A percentile compares a stretch with the other conserved stretches of the same genome.
Evolutionary conservation across 2,888 invertebrate genomes (phyloP).

Genomic region (Tinea semifulvella): DNA sequence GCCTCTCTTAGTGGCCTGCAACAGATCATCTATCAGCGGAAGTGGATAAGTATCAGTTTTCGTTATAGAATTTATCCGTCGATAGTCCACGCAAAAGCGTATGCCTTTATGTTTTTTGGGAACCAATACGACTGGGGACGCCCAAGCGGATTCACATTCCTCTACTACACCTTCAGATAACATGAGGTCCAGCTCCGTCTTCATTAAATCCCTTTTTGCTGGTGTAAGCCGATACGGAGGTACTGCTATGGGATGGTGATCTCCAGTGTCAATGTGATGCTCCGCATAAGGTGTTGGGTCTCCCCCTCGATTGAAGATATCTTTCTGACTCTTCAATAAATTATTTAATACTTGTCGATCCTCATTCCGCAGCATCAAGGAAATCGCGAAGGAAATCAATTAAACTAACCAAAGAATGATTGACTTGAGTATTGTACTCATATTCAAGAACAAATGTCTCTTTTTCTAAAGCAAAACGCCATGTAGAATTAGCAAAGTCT

Average conservation of each 20-base stretch:
- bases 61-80: slow-evolving; percentile 22
- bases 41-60: slow-evolving; percentile 23
- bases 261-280: slow-evolving; percentile 25
- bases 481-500: not conserved
- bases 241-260: slow-evolving; percentile 25
- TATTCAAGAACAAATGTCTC: not conserved
- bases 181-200: slow-evolving; percentile 25
- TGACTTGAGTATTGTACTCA: not conserved
- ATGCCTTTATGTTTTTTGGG: slow-evolving; percentile 25
- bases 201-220: slow-evolving; percentile 23
- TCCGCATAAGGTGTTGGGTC: slow-evolving; percentile 18
- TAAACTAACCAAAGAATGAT: too few relatives aligned
- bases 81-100: slow-evolving; percentile 27
- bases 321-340: slow-evolving; percentile 9
- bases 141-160: slow-evolving; percentile 29
- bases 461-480: not conserved
- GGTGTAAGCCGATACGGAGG: too few relatives aligned
- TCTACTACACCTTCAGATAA: slow-evolving; percentile 27
- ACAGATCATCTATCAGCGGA: slow-evolving; percentile 30
- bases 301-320: slow-evolving; percentile 19
- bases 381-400: not conserved
- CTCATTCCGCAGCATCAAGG: not conserved
- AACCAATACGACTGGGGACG: slow-evolving; percentile 27
- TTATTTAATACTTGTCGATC: slow-evolving; percentile 11
- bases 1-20: slow-evolving; percentile 24